phyloP scores from a whole-genome alignment of 1,140 invertebrate species.

The Wiebesia pumilae region DNA sequence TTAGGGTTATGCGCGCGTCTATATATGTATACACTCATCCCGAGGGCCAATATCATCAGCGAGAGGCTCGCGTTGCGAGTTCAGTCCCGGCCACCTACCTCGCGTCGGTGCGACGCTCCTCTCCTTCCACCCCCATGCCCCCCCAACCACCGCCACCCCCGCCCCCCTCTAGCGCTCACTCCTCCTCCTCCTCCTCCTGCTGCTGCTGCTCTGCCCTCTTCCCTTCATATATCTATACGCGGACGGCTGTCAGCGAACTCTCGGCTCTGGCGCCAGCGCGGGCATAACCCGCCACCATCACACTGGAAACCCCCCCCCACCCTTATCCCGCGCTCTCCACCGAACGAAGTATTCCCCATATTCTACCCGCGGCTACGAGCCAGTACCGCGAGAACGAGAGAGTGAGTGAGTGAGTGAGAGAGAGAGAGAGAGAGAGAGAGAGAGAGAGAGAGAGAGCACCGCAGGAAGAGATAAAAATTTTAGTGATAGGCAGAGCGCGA shows the following conservation, averaged over 20 bases:
- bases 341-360: slow-evolving; percentile 44
- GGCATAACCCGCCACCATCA: slow-evolving; percentile 42
- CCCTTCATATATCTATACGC: slow-evolving; percentile 44
- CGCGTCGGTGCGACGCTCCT: slow-evolving; percentile 55
- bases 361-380: slow-evolving; percentile 28
- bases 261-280: slow-evolving; percentile 54
- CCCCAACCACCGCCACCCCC: no score
- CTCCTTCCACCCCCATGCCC: no score
- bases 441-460: neutral
- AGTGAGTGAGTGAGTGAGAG: no score
- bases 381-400: neutral
- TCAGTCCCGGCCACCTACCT: slow-evolving; percentile 53
- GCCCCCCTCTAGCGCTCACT: no score
- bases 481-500: neutral
- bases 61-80: slow-evolving; percentile 15
- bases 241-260: slow-evolving; percentile 67
- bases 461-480: slow-evolving; percentile 50
- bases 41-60: slow-evolving; percentile 29
- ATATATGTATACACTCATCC: neutral
- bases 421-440: neutral
- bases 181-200: slow-evolving; percentile 36
- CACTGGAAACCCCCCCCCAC: neutral
- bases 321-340: neutral
- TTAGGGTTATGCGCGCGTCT: slow-evolving; percentile 10
- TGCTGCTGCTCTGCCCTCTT: slow-evolving; percentile 47